Evolutionary conservation across 2,888 invertebrate species (phyloP).

Genomic region (Timandra comae): DNA sequence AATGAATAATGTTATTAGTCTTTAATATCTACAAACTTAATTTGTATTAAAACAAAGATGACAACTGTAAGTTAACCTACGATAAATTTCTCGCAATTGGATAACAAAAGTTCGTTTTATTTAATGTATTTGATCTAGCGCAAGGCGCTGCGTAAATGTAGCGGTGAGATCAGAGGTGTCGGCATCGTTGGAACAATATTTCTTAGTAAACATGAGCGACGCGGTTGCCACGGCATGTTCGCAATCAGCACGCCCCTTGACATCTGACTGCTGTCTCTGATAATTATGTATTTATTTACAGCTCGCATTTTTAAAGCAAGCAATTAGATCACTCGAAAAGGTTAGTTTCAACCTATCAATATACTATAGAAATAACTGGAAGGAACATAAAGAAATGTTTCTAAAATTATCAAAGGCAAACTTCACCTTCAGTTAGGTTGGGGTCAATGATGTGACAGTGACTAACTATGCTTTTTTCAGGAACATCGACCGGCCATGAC

Average conservation of each 20-base stretch:
- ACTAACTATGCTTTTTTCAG: constrained; percentile 47
- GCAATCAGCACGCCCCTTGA: constrained; percentile 64
- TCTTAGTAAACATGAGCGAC: constrained; percentile 45
- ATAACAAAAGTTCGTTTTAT: constrained; percentile 10
- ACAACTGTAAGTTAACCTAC: neutral
- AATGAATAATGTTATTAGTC: neutral
- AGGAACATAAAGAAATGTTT: no score
- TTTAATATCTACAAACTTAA: neutral
- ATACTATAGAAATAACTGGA: no score
- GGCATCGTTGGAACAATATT: constrained; percentile 45
- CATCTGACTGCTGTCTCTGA: constrained; percentile 41
- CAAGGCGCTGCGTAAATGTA: constrained; percentile 20
- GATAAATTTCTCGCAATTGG: constrained; percentile 2
- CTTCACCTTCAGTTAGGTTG: constrained; percentile 39
- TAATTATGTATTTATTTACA: constrained; percentile 26
- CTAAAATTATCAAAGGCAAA: no score
- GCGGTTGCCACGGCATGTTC: constrained; percentile 30
- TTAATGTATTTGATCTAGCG: constrained; percentile 19
- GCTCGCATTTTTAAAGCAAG: constrained; percentile 23
- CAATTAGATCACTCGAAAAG: no score
- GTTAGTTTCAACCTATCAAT: no score
- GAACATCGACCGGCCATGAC: constrained; percentile 59
- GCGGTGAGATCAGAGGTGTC: constrained; percentile 58
- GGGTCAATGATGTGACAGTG: constrained; percentile 43
- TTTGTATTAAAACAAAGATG: no score